Evolutionary conservation across 1,140 invertebrate genomes (phyloP), one percentile per base, ranked within the genome.

Genomic region (Eumaeus atala): DNA sequence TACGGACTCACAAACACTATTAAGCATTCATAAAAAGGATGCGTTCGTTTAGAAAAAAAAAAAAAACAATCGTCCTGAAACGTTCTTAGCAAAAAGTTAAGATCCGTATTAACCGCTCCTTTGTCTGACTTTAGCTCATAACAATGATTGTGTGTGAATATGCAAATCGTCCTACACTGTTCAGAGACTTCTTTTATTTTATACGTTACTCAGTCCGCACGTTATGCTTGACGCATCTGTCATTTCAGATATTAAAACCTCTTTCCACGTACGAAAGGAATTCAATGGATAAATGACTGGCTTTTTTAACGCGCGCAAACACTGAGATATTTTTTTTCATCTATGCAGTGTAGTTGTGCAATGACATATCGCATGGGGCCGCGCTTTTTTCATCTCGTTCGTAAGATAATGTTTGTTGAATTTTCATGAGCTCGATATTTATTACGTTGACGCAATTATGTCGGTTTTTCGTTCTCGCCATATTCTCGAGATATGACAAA

Each of bases 181-280:
- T 52, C 50, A 52, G 51, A 48, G 51, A 60, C 50, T 62, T 74
- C 74, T 72, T 74, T 52, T 62, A 54, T 51, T 69, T 62, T 62
- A 58, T 65, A n/a, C n/a, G n/a, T 40, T 57, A 33, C 56, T 48
- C 59, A 63, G 66, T 70, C 65, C 55, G 54, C 55, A 50, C 48
- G 49, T 36, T 36, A 58, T 52, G 56, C 65, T 65, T 80, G 74
- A 77, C 64, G 72, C 81, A 84, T 84, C 81, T 84, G 81, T 81
- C 78, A 79, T 82, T 77, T 74, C 33, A 66, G 67, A 76, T 82
- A 79, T 82, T 82, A 80, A 61, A 68, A 70, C 72, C 21, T 28
- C 21, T 70, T 65, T 64, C 59, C 54, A 68, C 67, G 66, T 71
- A 63, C 59, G 56, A 61, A 62, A 56, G 50, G 63, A 70, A 66